phyloP scores from a whole-genome alignment of 2,888 invertebrate species.

The Creontiades dilutus region DNA sequence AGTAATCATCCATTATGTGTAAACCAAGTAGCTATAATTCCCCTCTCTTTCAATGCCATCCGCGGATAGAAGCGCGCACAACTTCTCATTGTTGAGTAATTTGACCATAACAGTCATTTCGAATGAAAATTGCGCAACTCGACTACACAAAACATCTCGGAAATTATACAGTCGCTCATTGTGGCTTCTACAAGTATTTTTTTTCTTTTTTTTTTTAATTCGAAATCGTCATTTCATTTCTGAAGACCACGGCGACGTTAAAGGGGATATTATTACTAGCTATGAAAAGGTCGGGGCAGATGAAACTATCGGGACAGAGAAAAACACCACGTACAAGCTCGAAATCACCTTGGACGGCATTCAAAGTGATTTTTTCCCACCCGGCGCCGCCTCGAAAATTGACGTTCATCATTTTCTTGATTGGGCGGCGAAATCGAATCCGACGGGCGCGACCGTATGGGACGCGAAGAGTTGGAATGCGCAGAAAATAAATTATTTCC shows the following conservation, averaged over 20 bases:
- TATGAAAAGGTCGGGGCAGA: slow-evolving; percentile 10
- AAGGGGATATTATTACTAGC: slow-evolving; percentile 3
- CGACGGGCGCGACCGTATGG: not conserved
- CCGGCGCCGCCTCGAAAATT: not conserved
- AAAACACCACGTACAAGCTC: not conserved
- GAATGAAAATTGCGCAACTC: too few relatives aligned
- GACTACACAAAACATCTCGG: too few relatives aligned
- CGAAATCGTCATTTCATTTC: too few relatives aligned
- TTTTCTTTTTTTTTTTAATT: too few relatives aligned
- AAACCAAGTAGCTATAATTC: too few relatives aligned
- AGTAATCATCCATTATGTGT: too few relatives aligned
- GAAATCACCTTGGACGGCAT: not conserved
- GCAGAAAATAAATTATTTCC: not conserved
- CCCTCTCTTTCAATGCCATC: too few relatives aligned
- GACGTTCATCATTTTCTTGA: slow-evolving; percentile 37
- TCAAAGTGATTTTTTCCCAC: slow-evolving; percentile 39
- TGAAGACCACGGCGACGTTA: not conserved
- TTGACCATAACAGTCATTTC: too few relatives aligned
- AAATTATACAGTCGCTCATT: too few relatives aligned
- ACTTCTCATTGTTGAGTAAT: too few relatives aligned
- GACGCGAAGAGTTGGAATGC: not conserved
- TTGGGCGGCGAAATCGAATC: slow-evolving; percentile 23
- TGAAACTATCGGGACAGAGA: not conserved
- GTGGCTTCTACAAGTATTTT: too few relatives aligned
- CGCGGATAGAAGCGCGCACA: too few relatives aligned